Conservation (phyloP, 2,888 invertebrate genomes). For the Erebia ligea region DNA sequence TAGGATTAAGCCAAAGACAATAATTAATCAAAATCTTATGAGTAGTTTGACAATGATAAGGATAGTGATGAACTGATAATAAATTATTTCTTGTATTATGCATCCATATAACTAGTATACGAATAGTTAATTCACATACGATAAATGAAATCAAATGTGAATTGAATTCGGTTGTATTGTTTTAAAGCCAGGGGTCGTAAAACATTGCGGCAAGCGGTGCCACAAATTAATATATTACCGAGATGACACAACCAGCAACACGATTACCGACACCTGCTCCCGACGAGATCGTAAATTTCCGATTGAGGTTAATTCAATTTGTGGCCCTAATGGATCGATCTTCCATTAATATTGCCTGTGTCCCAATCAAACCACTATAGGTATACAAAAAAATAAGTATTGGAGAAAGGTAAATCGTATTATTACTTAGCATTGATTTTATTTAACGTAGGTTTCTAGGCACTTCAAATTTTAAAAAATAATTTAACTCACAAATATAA, state of each 20-base stretch:
- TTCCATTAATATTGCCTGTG: conserved; percentile 14
- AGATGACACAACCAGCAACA: conserved; percentile 29
- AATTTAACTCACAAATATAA: too few species aligned
- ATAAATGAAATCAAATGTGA: not conserved
- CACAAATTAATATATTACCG: conserved; percentile 29
- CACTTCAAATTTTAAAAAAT: too few species aligned
- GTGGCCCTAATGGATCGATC: conserved; percentile 28
- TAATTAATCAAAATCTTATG: too few species aligned
- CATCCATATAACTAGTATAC: too few species aligned
- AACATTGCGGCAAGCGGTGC: not conserved
- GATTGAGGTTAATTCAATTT: conserved; percentile 37
- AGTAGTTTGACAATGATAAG: too few species aligned
- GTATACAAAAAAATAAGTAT: not conserved
- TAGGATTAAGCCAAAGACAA: too few species aligned
- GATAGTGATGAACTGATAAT: too few species aligned
- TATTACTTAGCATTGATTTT: too few species aligned
- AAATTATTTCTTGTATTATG: too few species aligned
- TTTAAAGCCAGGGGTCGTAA: conserved; percentile 4
- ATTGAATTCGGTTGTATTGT: not conserved
- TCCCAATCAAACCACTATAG: conserved; percentile 10
- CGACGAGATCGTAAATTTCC: conserved; percentile 35
- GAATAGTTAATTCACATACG: too few species aligned
- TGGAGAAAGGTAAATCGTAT: too few species aligned
- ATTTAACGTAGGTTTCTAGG: too few species aligned
- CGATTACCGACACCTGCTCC: conserved; percentile 31